Percentiles rank a stretch among this genome's conserved stretches.
phyloP scores from a whole-genome alignment of 2,797 vertebrate genomes.

The Heterohyrax brucei region DNA sequence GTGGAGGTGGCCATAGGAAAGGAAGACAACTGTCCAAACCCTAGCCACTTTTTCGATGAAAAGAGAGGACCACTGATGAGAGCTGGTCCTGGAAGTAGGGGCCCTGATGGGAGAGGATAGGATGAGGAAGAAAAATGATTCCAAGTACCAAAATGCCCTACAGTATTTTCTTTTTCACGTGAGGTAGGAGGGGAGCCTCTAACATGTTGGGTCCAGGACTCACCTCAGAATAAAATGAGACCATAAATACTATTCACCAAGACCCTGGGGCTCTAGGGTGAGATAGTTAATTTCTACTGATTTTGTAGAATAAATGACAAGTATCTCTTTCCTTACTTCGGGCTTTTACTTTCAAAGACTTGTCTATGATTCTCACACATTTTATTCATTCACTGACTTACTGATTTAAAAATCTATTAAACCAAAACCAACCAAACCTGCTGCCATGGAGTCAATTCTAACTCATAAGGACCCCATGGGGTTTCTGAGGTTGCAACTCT shows the following conservation, averaged over 20 bases:
- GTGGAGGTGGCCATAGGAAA: conserved; percentile 66
- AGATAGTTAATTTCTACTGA: conserved; percentile 40
- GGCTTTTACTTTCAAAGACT: not conserved
- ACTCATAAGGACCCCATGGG: too few species aligned
- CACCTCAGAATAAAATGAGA: not conserved
- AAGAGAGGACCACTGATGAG: not conserved
- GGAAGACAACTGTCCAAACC: conserved; percentile 55
- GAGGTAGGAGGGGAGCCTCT: not conserved
- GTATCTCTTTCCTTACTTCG: conserved; percentile 12
- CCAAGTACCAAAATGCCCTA: not conserved
- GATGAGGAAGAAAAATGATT: not conserved
- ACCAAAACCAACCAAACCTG: too few species aligned
- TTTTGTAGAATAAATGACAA: not conserved
- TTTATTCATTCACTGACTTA: not conserved
- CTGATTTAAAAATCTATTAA: conserved; percentile 41
- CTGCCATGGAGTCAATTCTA: too few species aligned
- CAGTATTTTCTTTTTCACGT: not conserved
- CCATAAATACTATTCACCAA: conserved; percentile 32
- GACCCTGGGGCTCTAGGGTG: not conserved
- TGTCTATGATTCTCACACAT: not conserved
- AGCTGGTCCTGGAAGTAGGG: not conserved
- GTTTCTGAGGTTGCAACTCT: too few species aligned
- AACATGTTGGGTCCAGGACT: not conserved
- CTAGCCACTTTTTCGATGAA: not conserved
- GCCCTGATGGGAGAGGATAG: accelerated